phyloP scores from a whole-genome alignment of 2,797 vertebrate genomes.

The Zenarchopterus dispar region DNA sequence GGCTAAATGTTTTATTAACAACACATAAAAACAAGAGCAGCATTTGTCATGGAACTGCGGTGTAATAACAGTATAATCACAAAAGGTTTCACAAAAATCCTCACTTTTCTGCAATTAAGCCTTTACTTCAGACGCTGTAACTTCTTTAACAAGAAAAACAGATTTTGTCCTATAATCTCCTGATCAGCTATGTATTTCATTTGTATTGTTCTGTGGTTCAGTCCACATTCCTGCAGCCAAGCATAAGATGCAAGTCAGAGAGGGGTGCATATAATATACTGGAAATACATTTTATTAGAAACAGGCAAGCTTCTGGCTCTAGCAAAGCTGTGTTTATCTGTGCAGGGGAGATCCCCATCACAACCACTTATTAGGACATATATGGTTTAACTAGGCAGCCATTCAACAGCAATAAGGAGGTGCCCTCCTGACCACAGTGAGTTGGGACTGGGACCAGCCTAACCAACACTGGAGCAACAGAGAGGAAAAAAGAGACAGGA shows the following conservation, averaged over 20 bases:
- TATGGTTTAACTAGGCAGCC: slow-evolving; percentile 71
- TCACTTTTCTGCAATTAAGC: background rate
- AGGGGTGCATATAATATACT: slow-evolving; percentile 47
- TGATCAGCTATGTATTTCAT: background rate
- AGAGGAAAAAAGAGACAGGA: slow-evolving; percentile 48
- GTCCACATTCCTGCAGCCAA: slow-evolving; percentile 31
- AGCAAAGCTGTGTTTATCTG: slow-evolving; percentile 68
- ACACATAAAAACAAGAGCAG: too few species aligned
- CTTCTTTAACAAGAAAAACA: background rate
- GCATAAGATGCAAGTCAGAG: slow-evolving; percentile 45
- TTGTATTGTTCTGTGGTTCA: slow-evolving; percentile 13
- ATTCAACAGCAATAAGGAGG: slow-evolving; percentile 70
- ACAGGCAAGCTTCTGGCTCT: slow-evolving; percentile 66
- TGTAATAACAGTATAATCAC: too few species aligned
- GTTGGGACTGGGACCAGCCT: slow-evolving; percentile 68
- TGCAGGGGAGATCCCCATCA: slow-evolving; percentile 74
- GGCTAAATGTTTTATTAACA: too few species aligned
- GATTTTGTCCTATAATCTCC: background rate
- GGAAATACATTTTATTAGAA: slow-evolving; percentile 69
- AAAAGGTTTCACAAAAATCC: background rate
- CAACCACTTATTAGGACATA: slow-evolving; percentile 78
- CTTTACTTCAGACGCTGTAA: background rate
- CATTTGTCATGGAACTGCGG: too few species aligned
- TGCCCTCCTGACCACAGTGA: slow-evolving; percentile 69
- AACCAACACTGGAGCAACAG: slow-evolving; percentile 50